Evolutionary conservation across 1,140 invertebrate species (phyloP), one percentile per base, ranked within the genome.

Genomic region (Drosophila melanica): DNA sequence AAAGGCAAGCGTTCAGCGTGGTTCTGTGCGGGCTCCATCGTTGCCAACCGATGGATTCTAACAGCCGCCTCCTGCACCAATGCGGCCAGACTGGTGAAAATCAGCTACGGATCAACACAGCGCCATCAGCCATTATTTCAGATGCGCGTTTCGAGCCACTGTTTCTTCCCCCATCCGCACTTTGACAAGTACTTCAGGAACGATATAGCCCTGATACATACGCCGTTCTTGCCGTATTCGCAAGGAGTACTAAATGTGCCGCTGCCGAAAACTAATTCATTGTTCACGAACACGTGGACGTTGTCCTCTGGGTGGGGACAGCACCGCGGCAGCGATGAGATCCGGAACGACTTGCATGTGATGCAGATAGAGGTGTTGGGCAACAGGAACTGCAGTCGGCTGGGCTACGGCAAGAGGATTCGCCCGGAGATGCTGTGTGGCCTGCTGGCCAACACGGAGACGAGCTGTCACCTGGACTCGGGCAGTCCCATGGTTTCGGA

Each of bases 21-120:
- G 73, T 76, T 76, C 33, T 76, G 68, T 37, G 73, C 48, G 0
- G 73, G 69, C 0, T 16, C 42, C 9, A 44, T 72, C 11, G n/a
- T 76, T 1, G 14, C 27, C 4, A 47, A 70, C 20, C 48, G 55
- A 0, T 75, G 73, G 73, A 54, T 75, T 3, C n/a, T 75, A 5
- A 75, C 73, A 9, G 62, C 60, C 14, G 68, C 73, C 3, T 60
- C 68, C 5, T 75, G 73, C 42, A 72, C 73, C 0, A 59, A 18
- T 39, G 35, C 16, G 0, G 60, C 68, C 1, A 14, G 3, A 6
- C 18, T 18, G 1, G 55, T 66, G 12, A 66, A 30, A 12, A 66
- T 75, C 12, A 60, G 33, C 20, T 66, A 54, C 9, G 41, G 54
- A 14, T 60, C 50, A 1, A 11, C 33, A 0, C 7, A 41, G 9